Evolutionary conservation across 2,797 vertebrate species (phyloP).

Genomic region (Enteromius anoplus): DNA sequence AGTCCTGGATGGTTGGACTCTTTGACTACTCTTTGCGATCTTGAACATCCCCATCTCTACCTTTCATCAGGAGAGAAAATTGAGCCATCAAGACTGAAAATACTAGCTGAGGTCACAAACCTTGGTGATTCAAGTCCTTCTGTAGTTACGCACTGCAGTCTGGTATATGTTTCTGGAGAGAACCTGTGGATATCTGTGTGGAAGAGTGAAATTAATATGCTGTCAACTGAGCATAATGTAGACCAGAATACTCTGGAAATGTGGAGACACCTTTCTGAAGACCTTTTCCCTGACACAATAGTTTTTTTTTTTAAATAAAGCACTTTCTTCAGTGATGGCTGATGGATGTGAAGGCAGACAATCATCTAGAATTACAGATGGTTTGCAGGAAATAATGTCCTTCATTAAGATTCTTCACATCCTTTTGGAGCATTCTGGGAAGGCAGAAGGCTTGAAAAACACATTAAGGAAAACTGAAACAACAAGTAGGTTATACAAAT

Average conservation of each 20-base stretch:
- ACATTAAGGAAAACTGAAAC: constrained; percentile 53
- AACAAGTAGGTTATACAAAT: constrained; percentile 43
- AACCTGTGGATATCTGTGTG: constrained; percentile 81
- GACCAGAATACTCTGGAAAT: constrained; percentile 66
- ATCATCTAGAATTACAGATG: constrained; percentile 57
- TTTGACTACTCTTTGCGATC: constrained; percentile 72
- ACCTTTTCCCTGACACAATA: constrained; percentile 77
- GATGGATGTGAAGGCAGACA: constrained; percentile 32
- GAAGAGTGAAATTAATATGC: constrained; percentile 69
- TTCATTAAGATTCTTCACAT: constrained; percentile 79
- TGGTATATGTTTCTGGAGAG: constrained; percentile 77
- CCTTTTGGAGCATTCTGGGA: constrained; percentile 73
- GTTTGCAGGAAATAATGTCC: constrained; percentile 81
- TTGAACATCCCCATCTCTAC: constrained; percentile 69
- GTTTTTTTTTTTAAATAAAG: constrained; percentile 61
- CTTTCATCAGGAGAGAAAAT: constrained; percentile 79
- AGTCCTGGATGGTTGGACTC: constrained; percentile 80
- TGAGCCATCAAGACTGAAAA: constrained; percentile 64
- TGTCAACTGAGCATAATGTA: constrained; percentile 72
- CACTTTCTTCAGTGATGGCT: constrained; percentile 66
- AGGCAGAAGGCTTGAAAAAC: constrained; percentile 25
- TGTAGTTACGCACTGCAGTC: constrained; percentile 71
- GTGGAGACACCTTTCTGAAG: constrained; percentile 77
- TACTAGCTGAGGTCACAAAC: constrained; percentile 81
- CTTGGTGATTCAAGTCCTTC: constrained; percentile 76